Conservation (phyloP, 2,888 invertebrate species). For the Drosophila nigritarsus region DNA sequence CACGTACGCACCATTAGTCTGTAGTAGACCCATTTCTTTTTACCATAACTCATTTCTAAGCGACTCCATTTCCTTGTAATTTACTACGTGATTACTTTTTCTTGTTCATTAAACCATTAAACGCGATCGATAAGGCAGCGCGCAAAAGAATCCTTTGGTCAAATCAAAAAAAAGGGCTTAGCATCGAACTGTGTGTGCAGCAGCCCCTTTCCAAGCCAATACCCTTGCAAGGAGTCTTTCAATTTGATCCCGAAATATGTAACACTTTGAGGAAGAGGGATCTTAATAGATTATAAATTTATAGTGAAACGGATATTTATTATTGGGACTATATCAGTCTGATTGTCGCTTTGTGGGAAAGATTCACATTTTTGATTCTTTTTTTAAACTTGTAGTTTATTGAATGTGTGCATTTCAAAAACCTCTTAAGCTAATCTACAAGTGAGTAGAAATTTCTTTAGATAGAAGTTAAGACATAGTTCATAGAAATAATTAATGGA, state of each 20-base stretch:
- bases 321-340: too few species aligned
- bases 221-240: neutral
- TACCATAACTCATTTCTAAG: slow-evolving; percentile 76
- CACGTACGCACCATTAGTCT: slow-evolving; percentile 73
- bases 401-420: neutral
- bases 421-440: neutral
- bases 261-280: neutral
- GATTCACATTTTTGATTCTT: neutral
- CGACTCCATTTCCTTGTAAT: slow-evolving; percentile 77
- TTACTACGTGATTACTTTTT: slow-evolving; percentile 81
- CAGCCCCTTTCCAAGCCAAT: slow-evolving; percentile 58
- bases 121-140: slow-evolving; percentile 70
- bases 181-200: slow-evolving; percentile 60
- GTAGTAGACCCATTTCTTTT: slow-evolving; percentile 17
- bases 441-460: neutral
- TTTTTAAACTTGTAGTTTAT: too few species aligned
- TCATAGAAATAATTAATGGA: neutral
- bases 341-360: too few species aligned
- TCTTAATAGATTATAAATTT: neutral
- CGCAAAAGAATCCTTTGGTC: slow-evolving; percentile 40
- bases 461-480: too few species aligned
- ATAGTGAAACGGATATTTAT: neutral
- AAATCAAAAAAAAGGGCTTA: slow-evolving; percentile 41
- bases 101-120: slow-evolving; percentile 81
- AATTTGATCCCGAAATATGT: neutral